Conservation (phyloP, 2,888 invertebrate genomes). For the Athetis lepigone region DNA sequence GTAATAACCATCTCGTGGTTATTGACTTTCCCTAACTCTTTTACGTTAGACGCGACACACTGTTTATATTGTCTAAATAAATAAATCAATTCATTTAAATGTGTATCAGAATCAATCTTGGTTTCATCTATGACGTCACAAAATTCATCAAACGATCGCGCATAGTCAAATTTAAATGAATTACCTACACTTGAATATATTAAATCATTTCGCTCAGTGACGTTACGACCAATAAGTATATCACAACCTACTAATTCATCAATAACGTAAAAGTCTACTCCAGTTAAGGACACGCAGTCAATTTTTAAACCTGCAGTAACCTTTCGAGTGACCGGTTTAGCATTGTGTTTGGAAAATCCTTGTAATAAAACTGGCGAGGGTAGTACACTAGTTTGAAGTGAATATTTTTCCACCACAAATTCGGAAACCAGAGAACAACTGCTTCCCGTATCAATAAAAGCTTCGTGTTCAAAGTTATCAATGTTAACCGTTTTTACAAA, state of each 20-base stretch:
- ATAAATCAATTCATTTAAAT: conserved; percentile 5
- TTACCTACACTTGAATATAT: conserved; percentile 5
- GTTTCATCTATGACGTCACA: conserved; percentile 2
- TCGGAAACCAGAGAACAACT: neutral
- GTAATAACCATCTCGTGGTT: conserved; percentile 13
- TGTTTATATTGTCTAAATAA: conserved; percentile 8
- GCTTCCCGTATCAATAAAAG: conserved; percentile 14
- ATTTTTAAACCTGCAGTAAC: conserved; percentile 3
- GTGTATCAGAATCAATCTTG: conserved; percentile 1
- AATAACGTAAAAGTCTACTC: neutral
- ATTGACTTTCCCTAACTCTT: conserved; percentile 16
- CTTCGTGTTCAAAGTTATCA: conserved; percentile 1
- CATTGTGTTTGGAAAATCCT: conserved; percentile 1
- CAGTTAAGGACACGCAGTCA: neutral
- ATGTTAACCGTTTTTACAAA: neutral
- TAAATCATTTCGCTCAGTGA: conserved; percentile 8
- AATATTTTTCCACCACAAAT: neutral
- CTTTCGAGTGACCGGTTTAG: conserved; percentile 2
- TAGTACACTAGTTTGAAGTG: neutral
- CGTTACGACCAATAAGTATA: conserved; percentile 7
- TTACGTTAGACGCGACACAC: conserved; percentile 13
- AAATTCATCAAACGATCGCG: neutral
- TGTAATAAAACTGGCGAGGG: conserved; percentile 4
- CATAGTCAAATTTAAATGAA: conserved; percentile 6
- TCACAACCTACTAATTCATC: conserved; percentile 6